Percentiles rank a stretch among this genome's conserved stretches.
Evolutionary conservation across 1,140 invertebrate species (phyloP).

Genomic region (Cotesia typhae): DNA sequence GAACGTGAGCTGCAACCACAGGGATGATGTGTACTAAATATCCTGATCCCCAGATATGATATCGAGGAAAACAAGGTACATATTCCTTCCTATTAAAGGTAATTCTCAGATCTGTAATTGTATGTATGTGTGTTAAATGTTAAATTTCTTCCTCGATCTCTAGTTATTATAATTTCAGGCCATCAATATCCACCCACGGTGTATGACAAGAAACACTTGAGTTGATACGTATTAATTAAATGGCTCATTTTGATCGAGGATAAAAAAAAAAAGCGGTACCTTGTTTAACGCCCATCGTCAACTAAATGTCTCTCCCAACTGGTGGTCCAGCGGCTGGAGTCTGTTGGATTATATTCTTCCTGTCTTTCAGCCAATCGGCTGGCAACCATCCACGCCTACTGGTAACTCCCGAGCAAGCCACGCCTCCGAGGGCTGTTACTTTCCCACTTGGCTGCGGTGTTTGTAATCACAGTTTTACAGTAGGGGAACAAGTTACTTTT

Average conservation of each 20-base stretch:
- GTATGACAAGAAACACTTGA: slow-evolving; percentile 48
- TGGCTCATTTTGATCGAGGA: slow-evolving; percentile 62
- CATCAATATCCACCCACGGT: slow-evolving; percentile 39
- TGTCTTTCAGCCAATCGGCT: slow-evolving; percentile 43
- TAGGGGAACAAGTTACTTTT: slow-evolving; percentile 9
- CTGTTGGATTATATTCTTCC: slow-evolving; percentile 11
- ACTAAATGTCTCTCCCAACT: slow-evolving; percentile 55
- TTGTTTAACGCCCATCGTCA: slow-evolving; percentile 62
- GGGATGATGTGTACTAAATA: too few species aligned
- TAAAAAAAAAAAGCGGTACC: slow-evolving; percentile 44
- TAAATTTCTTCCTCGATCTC: too few species aligned
- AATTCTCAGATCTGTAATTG: too few species aligned
- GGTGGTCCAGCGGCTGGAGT: slow-evolving; percentile 32
- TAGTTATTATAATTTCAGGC: slow-evolving; percentile 17
- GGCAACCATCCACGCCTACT: slow-evolving; percentile 40
- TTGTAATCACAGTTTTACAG: background rate
- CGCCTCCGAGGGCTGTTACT: slow-evolving; percentile 41
- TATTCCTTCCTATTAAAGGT: too few species aligned
- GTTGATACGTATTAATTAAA: slow-evolving; percentile 67
- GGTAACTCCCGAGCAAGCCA: slow-evolving; percentile 42
- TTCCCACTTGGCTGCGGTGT: slow-evolving; percentile 38
- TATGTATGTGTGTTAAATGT: too few species aligned
- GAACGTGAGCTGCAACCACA: too few species aligned
- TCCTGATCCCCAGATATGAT: too few species aligned
- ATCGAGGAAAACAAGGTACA: too few species aligned